phyloP scores from a whole-genome alignment of 1,140 invertebrate species.

The Mamestra configurata region DNA sequence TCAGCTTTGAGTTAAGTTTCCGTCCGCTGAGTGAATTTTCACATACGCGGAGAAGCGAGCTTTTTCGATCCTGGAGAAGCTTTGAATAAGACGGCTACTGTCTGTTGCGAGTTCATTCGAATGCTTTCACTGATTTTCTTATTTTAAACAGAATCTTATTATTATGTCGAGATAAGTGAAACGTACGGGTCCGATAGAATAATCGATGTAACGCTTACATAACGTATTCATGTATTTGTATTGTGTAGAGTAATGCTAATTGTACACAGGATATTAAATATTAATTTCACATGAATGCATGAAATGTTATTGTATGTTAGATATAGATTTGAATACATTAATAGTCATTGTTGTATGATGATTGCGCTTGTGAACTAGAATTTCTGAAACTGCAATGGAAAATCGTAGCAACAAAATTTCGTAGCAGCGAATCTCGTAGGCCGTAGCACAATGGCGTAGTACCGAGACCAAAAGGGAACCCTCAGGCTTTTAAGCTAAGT shows the following conservation, averaged over 20 bases:
- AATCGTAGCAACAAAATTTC: conserved; percentile 3
- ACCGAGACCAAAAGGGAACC: neutral
- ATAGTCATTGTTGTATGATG: neutral
- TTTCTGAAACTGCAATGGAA: neutral
- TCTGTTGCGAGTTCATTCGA: neutral
- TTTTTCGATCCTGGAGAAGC: conserved; percentile 55
- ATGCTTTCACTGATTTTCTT: neutral
- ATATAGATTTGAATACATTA: neutral
- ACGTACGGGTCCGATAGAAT: conserved; percentile 7
- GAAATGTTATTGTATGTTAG: conserved; percentile 20
- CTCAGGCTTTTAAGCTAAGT: neutral
- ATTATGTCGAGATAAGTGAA: conserved; percentile 27
- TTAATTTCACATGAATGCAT: conserved; percentile 13
- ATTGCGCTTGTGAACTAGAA: neutral
- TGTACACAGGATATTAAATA: conserved; percentile 44
- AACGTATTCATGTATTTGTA: conserved; percentile 38
- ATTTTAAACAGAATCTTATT: conserved; percentile 2
- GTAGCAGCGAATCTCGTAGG: conserved; percentile 8
- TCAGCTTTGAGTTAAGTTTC: conserved; percentile 60
- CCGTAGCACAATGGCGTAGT: neutral
- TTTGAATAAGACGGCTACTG: neutral
- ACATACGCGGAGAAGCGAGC: conserved; percentile 74
- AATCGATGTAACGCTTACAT: conserved; percentile 7
- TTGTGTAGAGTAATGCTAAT: conserved; percentile 26
- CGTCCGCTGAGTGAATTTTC: conserved; percentile 49